phyloP scores from a whole-genome alignment of 2,797 vertebrate species.

The Pterois miles region DNA sequence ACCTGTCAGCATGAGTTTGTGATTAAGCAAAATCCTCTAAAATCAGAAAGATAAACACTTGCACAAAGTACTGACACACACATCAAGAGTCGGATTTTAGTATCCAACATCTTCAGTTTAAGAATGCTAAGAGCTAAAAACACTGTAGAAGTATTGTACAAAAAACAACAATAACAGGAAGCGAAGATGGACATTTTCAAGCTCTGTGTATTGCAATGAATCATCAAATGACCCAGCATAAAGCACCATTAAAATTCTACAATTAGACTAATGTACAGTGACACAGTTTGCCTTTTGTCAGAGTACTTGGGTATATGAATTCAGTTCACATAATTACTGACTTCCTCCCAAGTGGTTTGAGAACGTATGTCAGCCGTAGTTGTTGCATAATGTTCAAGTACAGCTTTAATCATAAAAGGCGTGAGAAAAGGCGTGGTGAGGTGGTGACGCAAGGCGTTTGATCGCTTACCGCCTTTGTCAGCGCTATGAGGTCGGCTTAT shows the following conservation, averaged over 20 bases:
- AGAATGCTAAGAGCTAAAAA: background rate
- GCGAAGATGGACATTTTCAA: background rate
- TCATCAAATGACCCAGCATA: background rate
- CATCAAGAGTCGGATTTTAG: background rate
- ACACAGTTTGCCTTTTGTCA: background rate
- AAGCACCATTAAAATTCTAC: background rate
- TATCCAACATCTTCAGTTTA: background rate
- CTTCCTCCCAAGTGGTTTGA: background rate
- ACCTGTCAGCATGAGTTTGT: conserved; percentile 31
- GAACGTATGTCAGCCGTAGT: background rate
- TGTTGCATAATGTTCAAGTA: background rate
- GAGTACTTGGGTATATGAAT: background rate
- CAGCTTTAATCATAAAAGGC: background rate
- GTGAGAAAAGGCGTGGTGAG: conserved; percentile 17
- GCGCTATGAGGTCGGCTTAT: conserved; percentile 10
- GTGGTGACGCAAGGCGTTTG: background rate
- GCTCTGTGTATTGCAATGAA: background rate
- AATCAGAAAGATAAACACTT: conserved; percentile 28
- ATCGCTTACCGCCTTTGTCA: conserved; percentile 34
- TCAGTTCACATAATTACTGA: background rate
- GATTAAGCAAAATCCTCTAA: conserved; percentile 32
- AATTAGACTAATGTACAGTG: background rate
- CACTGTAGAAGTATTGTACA: too few relatives aligned
- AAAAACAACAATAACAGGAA: background rate
- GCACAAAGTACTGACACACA: background rate